A percentile compares a stretch with the other conserved stretches of the same genome.
Evolutionary conservation across 2,888 invertebrate species (phyloP).

Genomic region (Onchidella celtica): DNA sequence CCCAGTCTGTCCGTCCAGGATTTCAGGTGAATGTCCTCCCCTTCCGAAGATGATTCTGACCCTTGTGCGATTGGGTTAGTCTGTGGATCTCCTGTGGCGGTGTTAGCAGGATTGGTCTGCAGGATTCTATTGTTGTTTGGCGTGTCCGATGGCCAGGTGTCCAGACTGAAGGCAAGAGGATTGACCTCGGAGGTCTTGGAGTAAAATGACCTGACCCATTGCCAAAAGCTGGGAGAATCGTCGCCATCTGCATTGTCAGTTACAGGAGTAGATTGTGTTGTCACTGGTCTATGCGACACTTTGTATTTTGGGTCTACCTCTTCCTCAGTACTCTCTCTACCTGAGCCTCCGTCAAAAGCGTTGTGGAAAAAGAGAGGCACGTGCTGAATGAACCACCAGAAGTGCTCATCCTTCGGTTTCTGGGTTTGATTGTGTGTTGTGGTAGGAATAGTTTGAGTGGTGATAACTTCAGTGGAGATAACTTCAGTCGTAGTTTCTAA

Average conservation of each 20-base stretch:
- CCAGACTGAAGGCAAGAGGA: too few species aligned
- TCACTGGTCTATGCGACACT: not conserved
- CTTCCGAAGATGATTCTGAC: too few species aligned
- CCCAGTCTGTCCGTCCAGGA: too few species aligned
- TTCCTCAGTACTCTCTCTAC: not conserved
- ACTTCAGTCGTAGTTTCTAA: too few species aligned
- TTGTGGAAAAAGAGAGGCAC: slow-evolving; percentile 28
- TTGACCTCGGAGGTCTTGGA: not conserved
- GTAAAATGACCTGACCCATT: slow-evolving; percentile 15
- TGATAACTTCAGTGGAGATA: too few species aligned
- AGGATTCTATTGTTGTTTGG: too few species aligned
- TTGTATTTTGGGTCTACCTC: not conserved
- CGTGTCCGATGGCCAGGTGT: too few species aligned
- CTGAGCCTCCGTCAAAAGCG: not conserved
- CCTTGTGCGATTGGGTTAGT: too few species aligned
- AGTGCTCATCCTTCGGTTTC: not conserved
- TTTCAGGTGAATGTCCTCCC: too few species aligned
- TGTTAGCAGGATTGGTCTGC: too few species aligned
- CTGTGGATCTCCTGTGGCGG: too few species aligned
- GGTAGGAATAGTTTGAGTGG: not conserved
- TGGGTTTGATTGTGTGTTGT: not conserved
- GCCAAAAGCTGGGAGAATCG: slow-evolving; percentile 13
- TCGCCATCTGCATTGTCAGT: not conserved
- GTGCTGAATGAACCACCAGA: slow-evolving; percentile 35
- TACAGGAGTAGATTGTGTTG: not conserved